Evolutionary conservation across 2,113 vertebrate species (phyloP), one percentile per base, ranked within the genome.

Genomic region (Kryptolebias marmoratus): DNA sequence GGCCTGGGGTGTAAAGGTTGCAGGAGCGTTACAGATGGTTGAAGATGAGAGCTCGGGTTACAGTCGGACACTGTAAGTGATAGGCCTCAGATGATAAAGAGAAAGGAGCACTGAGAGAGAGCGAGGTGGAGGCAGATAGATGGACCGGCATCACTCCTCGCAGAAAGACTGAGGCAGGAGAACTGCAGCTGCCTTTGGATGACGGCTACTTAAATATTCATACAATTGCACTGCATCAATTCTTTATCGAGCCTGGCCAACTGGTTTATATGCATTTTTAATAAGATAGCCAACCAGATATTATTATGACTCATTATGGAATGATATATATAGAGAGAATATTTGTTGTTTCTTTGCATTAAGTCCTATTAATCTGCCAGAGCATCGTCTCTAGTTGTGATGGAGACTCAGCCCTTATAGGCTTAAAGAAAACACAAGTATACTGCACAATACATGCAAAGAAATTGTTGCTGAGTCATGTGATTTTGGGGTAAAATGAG

Each of bases 121-220:
- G 13, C 42, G 47, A 72, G 58, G 69, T 11, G 31, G 15, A 50
- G 18, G 67, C 28, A 59, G 58, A 68, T 31, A 75, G 55, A 65
- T 15, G 53, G 16, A 48, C 7, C 27, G 32, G 63, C 48, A 64
- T 71, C 1, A 75, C 32, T 44, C 64, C 64, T 50, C 74, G 62
- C 62, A 72, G 61, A 73, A 81, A 48, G 32, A 36, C 31, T 28
- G 55, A 57, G 68, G 79, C 39, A 60, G 64, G 61, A 81, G 70
- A 77, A 76, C 83, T 52, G 52, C 60, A 57, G 50, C 60, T 77
- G 68, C 15, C 80, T 67, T 86, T 80, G 73, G 82, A 63, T 87
- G 84, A 83, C 3, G 27, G 11, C 58, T 83, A 48, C 79, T 90
- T 83, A 88, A 93, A 91, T 87, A 92, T 91, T 89, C 73, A 92